These are phyloP conservation scores for Microchirus variegatus DNA, from an alignment of 2,797 vertebrate genomes.

Conservation along the genomic window DNA sequence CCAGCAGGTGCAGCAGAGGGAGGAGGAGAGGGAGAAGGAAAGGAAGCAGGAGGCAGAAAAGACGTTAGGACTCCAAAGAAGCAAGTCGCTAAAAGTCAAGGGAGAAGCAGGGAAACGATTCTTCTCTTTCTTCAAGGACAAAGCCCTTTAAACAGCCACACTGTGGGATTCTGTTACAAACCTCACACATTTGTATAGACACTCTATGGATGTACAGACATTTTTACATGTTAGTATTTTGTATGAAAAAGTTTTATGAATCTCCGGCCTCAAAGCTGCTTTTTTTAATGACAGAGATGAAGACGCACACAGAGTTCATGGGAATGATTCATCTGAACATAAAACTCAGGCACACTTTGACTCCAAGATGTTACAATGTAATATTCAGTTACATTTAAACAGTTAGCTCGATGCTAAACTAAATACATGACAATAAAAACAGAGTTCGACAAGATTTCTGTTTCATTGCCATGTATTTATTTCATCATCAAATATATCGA, in stretches of 20 bases:
- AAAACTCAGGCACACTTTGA: too few relatives aligned
- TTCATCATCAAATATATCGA: too few relatives aligned
- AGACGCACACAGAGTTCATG: too few relatives aligned
- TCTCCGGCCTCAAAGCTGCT: too few relatives aligned
- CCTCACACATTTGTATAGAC: constrained; percentile 48
- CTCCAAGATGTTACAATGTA: too few relatives aligned
- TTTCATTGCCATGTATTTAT: too few relatives aligned
- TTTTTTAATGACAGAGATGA: too few relatives aligned
- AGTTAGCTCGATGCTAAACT: too few relatives aligned
- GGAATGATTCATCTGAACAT: too few relatives aligned
- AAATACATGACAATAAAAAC: too few relatives aligned
- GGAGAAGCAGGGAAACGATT: constrained; percentile 78
- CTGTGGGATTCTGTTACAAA: constrained; percentile 34
- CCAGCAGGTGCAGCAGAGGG: constrained; percentile 78
- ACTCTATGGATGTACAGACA: constrained; percentile 6
- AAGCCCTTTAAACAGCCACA: constrained; percentile 12
- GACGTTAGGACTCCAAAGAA: constrained; percentile 69
- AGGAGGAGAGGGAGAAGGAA: constrained; percentile 66
- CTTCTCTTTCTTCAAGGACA: constrained; percentile 81
- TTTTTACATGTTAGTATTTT: constrained; percentile 38
- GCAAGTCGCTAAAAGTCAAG: constrained; percentile 77
- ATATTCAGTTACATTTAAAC: too few relatives aligned
- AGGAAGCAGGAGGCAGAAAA: constrained; percentile 38
- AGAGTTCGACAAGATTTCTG: too few relatives aligned
- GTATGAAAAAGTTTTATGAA: constrained; percentile 54